These are phyloP conservation scores for Geotrypetes seraphini DNA, from an alignment of 2,797 vertebrate species.

Conservation along the genomic window DNA sequence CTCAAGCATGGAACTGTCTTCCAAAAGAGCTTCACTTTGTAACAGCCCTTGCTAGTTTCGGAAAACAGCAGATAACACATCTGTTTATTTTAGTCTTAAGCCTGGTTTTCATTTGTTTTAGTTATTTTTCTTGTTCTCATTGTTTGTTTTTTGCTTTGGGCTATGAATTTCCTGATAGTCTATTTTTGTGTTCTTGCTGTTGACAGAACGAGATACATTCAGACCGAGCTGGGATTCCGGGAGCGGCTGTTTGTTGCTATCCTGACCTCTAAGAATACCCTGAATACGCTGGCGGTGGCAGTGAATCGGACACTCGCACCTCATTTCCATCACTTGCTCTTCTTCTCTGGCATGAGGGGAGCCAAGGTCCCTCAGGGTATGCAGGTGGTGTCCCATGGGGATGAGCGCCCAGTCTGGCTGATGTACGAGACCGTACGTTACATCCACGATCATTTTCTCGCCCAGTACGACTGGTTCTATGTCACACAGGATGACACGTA, in stretches of 20 bases:
- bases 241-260: slow-evolving; percentile 86
- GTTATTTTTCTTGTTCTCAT: no score
- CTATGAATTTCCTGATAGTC: neutral
- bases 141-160: neutral
- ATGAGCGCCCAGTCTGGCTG: slow-evolving; percentile 89
- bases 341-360: slow-evolving; percentile 82
- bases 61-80: no score
- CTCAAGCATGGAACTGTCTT: no score
- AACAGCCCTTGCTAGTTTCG: no score
- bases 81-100: no score
- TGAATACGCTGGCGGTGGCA: slow-evolving; percentile 81
- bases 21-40: no score
- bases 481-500: slow-evolving; percentile 91
- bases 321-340: slow-evolving; percentile 81
- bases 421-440: slow-evolving; percentile 94
- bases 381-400: slow-evolving; percentile 81
- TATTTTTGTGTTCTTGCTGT: no score
- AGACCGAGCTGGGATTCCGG: slow-evolving; percentile 88
- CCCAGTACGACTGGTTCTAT: slow-evolving; percentile 93
- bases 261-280: slow-evolving; percentile 78
- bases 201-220: slow-evolving; percentile 94
- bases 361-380: slow-evolving; percentile 81
- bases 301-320: slow-evolving; percentile 91
- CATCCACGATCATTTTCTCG: slow-evolving; percentile 76
- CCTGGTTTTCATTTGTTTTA: no score